Conservation (phyloP, 2,797 vertebrate genomes). For the Harpagifer antarcticus region DNA sequence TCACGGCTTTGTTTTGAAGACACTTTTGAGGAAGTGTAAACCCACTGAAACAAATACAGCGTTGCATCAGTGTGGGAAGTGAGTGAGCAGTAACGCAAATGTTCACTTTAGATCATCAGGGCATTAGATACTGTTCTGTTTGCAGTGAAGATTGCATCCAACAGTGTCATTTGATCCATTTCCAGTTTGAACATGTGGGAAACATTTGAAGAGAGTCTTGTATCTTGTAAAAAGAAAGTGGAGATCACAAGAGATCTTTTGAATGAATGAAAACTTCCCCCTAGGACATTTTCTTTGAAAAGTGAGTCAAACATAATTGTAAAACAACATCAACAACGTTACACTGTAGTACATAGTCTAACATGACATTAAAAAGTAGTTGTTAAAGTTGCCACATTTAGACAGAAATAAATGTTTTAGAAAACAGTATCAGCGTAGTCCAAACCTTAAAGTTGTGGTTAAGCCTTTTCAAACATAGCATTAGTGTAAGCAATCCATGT, state of each 20-base stretch:
- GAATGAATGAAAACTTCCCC: no score
- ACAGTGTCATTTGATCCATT: neutral
- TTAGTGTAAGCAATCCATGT: no score
- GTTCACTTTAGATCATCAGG: conserved; percentile 11
- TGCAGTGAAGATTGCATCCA: conserved; percentile 17
- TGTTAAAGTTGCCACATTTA: no score
- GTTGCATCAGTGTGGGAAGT: conserved; percentile 25
- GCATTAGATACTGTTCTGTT: conserved; percentile 33
- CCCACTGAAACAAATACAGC: conserved; percentile 1
- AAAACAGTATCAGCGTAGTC: no score
- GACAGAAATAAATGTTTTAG: no score
- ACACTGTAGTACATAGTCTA: no score
- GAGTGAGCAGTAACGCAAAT: neutral
- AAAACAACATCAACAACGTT: no score
- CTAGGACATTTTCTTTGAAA: no score
- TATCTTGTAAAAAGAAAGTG: neutral
- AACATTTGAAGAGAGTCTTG: neutral
- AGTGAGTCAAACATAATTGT: no score
- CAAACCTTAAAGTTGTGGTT: no score
- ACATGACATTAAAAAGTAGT: no score
- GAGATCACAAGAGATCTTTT: neutral
- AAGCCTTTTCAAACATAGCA: no score
- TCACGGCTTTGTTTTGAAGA: neutral
- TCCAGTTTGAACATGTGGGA: neutral
- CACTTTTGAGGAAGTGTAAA: conserved; percentile 30